These are phyloP conservation scores for Meghimatium bilineatum DNA, from an alignment of 2,888 invertebrate species.

Conservation along the genomic window DNA sequence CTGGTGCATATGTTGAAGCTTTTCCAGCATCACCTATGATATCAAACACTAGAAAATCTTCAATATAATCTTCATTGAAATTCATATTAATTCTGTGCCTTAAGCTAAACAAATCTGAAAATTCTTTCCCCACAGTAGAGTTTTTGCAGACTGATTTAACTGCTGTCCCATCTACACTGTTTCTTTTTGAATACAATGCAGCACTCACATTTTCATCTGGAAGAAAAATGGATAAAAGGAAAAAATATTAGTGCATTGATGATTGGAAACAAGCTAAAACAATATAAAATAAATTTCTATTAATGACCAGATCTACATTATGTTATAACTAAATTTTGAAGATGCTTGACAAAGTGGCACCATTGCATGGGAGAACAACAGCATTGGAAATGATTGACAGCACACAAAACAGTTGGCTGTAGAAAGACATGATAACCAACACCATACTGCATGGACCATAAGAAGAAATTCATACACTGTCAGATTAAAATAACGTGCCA, in stretches of 20 bases:
- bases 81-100: not conserved
- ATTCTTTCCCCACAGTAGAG: not conserved
- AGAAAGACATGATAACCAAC: no score
- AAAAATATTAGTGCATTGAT: not conserved
- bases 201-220: slow-evolving; percentile 33
- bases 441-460: not conserved
- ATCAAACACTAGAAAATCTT: slow-evolving; percentile 32
- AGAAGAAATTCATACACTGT: no score
- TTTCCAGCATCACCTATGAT: not conserved
- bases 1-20: not conserved
- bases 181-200: not conserved
- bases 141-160: not conserved
- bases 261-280: not conserved
- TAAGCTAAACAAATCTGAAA: not conserved
- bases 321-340: not conserved
- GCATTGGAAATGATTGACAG: no score
- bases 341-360: no score
- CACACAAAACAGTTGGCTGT: not conserved
- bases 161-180: not conserved
- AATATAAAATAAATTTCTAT: not conserved
- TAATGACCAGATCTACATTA: not conserved
- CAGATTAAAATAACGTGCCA: no score
- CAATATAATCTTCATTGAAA: not conserved
- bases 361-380: no score
- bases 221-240: not conserved